A percentile compares a stretch with the other conserved stretches of the same genome.
phyloP scores from a whole-genome alignment of 2,113 vertebrate genomes.

The Perca schrenkii region DNA sequence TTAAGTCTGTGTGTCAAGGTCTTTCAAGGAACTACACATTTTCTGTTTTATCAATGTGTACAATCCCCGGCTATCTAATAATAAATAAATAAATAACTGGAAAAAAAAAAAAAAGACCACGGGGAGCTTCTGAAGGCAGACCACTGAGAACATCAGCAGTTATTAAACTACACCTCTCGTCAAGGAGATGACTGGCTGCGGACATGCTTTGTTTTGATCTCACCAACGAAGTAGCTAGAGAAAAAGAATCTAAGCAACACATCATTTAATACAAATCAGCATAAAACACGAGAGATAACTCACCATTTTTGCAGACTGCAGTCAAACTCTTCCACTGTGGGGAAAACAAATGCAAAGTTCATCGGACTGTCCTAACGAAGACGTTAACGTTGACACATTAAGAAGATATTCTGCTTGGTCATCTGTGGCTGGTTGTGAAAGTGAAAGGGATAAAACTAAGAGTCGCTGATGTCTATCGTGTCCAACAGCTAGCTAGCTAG shows the following conservation, averaged over 20 bases:
- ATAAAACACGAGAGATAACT: neutral
- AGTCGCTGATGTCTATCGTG: rapidly evolving
- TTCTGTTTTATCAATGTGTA: neutral
- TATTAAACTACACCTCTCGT: neutral
- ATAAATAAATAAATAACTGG: too few relatives aligned
- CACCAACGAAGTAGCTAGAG: neutral
- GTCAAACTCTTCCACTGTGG: neutral
- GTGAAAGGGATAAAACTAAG: conserved; percentile 14
- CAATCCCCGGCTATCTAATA: neutral
- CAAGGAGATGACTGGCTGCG: neutral
- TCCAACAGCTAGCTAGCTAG: neutral
- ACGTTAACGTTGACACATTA: too few relatives aligned
- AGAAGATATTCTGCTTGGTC: neutral
- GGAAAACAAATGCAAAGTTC: neutral
- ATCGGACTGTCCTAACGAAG: rapidly evolving
- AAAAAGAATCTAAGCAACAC: neutral
- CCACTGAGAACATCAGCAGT: neutral
- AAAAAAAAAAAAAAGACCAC: too few relatives aligned
- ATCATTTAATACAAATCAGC: neutral
- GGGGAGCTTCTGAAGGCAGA: neutral
- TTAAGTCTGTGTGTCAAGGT: neutral
- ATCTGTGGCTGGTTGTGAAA: neutral
- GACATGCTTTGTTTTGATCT: neutral
- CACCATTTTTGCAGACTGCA: conserved; percentile 36
- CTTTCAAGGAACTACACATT: neutral